Conservation (phyloP, 2,888 invertebrate species). For the Nemapogon koenigi region DNA sequence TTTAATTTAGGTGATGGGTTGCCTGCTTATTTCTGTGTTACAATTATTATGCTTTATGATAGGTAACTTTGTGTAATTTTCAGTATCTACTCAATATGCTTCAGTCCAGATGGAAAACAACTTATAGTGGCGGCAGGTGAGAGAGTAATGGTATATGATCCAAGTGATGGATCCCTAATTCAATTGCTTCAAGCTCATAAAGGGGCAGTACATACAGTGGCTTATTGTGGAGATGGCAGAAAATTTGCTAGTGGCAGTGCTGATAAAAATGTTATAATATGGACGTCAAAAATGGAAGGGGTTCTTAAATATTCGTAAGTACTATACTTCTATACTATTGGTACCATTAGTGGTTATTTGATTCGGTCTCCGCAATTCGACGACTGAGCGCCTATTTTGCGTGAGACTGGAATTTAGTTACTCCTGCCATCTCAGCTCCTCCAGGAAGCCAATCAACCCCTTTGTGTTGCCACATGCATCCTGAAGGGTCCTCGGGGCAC, state of each 20-base stretch:
- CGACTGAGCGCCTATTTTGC: too few relatives aligned
- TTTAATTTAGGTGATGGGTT: too few relatives aligned
- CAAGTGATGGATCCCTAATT: conserved; percentile 86
- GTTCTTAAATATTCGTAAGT: conserved; percentile 93
- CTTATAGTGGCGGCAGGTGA: conserved; percentile 94
- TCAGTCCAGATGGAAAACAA: conserved; percentile 94
- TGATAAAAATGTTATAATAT: conserved; percentile 97
- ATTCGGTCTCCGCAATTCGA: too few relatives aligned
- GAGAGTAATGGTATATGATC: conserved; percentile 94
- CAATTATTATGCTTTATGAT: conserved; percentile 7
- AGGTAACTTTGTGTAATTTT: conserved; percentile 16
- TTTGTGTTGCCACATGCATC: too few relatives aligned
- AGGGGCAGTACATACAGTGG: conserved; percentile 90
- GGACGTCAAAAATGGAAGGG: conserved; percentile 96
- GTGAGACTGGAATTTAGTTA: too few relatives aligned
- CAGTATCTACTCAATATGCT: conserved; percentile 94
- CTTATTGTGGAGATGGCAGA: conserved; percentile 93
- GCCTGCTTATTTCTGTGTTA: conserved; percentile 1
- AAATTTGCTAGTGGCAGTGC: conserved; percentile 97
- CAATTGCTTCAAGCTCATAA: conserved; percentile 96
- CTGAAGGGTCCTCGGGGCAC: too few relatives aligned
- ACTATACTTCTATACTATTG: conserved; percentile 3
- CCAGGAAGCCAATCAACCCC: too few relatives aligned
- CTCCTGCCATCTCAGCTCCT: too few relatives aligned
- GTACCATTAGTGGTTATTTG: too few relatives aligned